These are phyloP conservation scores for Gymnopithys bicolor DNA, from an alignment of 2,797 vertebrate species.

Conservation along the genomic window DNA sequence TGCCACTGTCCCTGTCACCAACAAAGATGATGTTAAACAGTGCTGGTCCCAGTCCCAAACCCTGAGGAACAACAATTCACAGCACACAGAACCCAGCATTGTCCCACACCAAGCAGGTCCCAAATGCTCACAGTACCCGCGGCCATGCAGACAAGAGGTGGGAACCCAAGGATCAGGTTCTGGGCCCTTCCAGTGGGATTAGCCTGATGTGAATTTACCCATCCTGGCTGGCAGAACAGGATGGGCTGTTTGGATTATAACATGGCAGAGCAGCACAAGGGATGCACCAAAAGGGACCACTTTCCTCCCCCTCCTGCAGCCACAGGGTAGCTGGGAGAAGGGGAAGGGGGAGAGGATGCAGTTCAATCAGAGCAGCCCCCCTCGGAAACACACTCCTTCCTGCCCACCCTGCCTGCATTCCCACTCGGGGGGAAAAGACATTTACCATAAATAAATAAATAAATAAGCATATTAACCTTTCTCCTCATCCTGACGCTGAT, in stretches of 20 bases:
- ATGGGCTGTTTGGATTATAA: not conserved
- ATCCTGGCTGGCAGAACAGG: not conserved
- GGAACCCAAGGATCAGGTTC: not conserved
- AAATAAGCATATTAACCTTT: slow-evolving; percentile 70
- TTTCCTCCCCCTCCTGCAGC: not conserved
- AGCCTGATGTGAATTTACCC: not conserved
- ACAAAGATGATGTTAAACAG: not conserved
- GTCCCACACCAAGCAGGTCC: rapidly evolving
- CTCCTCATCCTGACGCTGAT: slow-evolving; percentile 70
- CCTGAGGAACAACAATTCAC: not conserved
- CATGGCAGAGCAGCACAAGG: rapidly evolving
- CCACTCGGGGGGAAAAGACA: slow-evolving; percentile 54
- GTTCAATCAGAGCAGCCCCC: slow-evolving; percentile 50
- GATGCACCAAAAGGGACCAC: not conserved
- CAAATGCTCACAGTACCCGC: rapidly evolving
- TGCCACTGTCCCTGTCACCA: not conserved
- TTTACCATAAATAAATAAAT: slow-evolving; percentile 67
- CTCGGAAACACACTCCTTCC: slow-evolving; percentile 46
- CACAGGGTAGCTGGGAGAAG: not conserved
- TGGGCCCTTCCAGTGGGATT: not conserved
- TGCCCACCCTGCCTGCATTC: slow-evolving; percentile 34
- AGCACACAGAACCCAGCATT: not conserved
- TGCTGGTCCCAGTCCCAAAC: not conserved
- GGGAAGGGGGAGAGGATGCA: slow-evolving; percentile 6
- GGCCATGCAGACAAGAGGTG: not conserved